These are phyloP conservation scores for Florisuga fusca DNA, from an alignment of 2,797 vertebrate genomes.

Conservation along the genomic window DNA sequence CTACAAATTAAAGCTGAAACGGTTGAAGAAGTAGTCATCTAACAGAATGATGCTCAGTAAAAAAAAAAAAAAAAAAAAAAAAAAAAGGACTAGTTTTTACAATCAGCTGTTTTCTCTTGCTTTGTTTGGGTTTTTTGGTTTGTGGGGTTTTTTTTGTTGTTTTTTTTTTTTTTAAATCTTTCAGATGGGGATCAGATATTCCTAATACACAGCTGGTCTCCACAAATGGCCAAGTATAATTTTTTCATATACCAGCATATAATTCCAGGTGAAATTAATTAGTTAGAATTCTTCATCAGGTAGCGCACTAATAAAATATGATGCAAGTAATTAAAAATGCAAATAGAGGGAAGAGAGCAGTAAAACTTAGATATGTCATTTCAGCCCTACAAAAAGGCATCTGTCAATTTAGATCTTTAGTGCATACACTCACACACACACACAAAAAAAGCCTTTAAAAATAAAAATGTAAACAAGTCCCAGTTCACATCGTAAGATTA, in stretches of 20 bases:
- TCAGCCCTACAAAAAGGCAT: conserved; percentile 70
- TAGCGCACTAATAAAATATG: conserved; percentile 72
- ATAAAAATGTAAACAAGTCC: conserved; percentile 67
- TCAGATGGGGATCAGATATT: conserved; percentile 71
- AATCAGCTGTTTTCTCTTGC: conserved; percentile 73
- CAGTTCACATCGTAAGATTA: conserved; percentile 47
- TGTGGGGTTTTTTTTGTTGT: background rate
- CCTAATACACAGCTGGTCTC: conserved; percentile 73
- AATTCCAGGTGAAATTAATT: conserved; percentile 81
- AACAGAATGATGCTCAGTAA: conserved; percentile 34
- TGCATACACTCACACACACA: background rate
- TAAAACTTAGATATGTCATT: conserved; percentile 67
- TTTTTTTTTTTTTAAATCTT: background rate
- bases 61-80: conserved; percentile 14
- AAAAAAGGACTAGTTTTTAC: conserved; percentile 61
- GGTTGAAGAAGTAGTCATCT: conserved; percentile 50
- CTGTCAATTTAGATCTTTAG: conserved; percentile 63
- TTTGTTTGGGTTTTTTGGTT: background rate
- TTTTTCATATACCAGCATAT: conserved; percentile 50
- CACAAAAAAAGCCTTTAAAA: conserved; percentile 33
- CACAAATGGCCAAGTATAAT: conserved; percentile 69
- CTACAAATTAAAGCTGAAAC: conserved; percentile 73
- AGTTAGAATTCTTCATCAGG: conserved; percentile 69
- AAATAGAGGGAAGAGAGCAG: conserved; percentile 56
- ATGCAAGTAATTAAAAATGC: conserved; percentile 77